A percentile compares a stretch with the other conserved stretches of the same genome.
These are phyloP conservation scores for Trichopria drosophilae DNA, from an alignment of 2,888 invertebrate species.

Conservation along the genomic window DNA sequence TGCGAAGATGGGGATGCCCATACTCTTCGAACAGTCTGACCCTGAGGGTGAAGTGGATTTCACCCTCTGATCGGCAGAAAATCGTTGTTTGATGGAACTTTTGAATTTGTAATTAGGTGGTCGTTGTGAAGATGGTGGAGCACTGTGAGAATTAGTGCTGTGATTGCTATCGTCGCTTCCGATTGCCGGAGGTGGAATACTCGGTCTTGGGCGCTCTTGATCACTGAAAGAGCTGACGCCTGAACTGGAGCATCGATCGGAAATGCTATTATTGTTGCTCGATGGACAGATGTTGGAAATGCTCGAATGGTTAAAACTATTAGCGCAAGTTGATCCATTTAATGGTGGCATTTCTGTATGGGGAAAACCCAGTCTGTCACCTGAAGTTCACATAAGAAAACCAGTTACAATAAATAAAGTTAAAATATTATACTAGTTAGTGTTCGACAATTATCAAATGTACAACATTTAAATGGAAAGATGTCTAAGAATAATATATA, in stretches of 20 bases:
- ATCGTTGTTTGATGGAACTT: constrained; percentile 89
- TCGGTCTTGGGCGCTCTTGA: constrained; percentile 46
- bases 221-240: constrained; percentile 55
- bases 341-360: constrained; percentile 50
- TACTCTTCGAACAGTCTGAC: constrained; percentile 38
- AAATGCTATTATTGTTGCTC: constrained; percentile 41
- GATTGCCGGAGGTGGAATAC: constrained; percentile 56
- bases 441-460: too few species aligned
- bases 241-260: constrained; percentile 55
- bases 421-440: too few species aligned
- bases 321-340: constrained; percentile 40
- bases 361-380: constrained; percentile 55
- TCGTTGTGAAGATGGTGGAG: constrained; percentile 45
- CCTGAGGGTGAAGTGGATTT: constrained; percentile 53
- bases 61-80: constrained; percentile 62
- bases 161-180: constrained; percentile 56
- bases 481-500: too few species aligned
- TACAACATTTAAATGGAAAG: too few species aligned
- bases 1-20: constrained; percentile 84
- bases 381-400: constrained; percentile 36
- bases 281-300: constrained; percentile 49
- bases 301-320: constrained; percentile 41
- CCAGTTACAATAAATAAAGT: neutral
- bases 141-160: constrained; percentile 55
- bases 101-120: constrained; percentile 85